Conservation (phyloP, 1,140 invertebrate species). For the Hyphantria cunea region DNA sequence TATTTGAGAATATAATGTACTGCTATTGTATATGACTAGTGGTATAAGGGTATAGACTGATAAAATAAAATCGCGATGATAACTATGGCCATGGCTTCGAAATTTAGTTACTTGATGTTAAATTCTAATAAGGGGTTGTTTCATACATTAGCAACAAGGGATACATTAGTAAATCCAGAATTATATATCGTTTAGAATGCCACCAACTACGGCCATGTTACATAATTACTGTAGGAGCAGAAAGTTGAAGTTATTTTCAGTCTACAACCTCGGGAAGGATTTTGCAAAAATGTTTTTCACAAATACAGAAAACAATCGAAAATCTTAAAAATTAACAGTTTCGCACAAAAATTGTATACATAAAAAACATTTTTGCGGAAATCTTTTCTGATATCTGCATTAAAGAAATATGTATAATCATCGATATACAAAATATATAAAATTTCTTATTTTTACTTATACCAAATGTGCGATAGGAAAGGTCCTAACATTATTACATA, state of each 20-base stretch:
- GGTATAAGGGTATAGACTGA: constrained; percentile 41
- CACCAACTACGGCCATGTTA: background rate
- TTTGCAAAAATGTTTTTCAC: constrained; percentile 42
- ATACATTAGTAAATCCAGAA: too few species aligned
- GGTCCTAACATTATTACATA: constrained; percentile 34
- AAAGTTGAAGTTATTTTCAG: constrained; percentile 19
- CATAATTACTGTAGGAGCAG: constrained; percentile 5
- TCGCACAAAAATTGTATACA: constrained; percentile 24
- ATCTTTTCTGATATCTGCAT: constrained; percentile 52
- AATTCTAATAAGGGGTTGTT: too few species aligned
- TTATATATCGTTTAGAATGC: too few species aligned
- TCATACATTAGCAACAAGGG: too few species aligned
- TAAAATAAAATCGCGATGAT: constrained; percentile 3
- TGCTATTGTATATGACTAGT: constrained; percentile 59
- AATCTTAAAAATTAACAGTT: constrained; percentile 37
- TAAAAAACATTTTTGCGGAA: constrained; percentile 46
- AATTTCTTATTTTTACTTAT: constrained; percentile 32
- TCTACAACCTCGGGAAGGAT: constrained; percentile 37
- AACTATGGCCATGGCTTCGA: background rate
- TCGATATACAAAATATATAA: constrained; percentile 36
- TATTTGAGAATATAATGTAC: constrained; percentile 53
- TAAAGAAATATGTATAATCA: constrained; percentile 43
- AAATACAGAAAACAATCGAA: constrained; percentile 35
- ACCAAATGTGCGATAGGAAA: constrained; percentile 36
- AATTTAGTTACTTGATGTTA: too few species aligned